Evolutionary conservation across 2,888 invertebrate genomes (phyloP), one percentile per base, ranked within the genome.

Genomic region (Schizotus pectinicornis): DNA sequence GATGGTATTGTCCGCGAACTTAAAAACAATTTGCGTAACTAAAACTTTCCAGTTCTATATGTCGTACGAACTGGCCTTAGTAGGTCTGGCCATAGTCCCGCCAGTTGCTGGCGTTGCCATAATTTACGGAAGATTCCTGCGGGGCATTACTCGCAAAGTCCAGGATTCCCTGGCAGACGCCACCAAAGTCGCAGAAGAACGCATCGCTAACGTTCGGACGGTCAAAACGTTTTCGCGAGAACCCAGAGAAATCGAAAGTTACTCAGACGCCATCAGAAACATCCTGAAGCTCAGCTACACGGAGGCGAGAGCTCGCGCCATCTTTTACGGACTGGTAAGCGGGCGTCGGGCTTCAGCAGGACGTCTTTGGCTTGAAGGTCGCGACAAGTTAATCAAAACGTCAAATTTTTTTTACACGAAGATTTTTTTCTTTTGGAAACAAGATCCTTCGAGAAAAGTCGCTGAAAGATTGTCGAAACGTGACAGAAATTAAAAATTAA

Each of bases 161-260:
- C 89, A 93, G 76, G 92, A 91, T 74, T 80, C 85, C 8, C 79
- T 88, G 38, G 90, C 91, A 0, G 80, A 81, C 33, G 82, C 84
- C 5, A 81, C 83, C 34, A 82, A 94, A 83, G 86, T 92, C 53
- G 95, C 95, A 0, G 96, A 97, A 80, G 97, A 98, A 78, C 89
- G 91, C 70, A 91, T 96, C 64, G 87, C 92, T 7, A 97, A 95
- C 76, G 90, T 98, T 62, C 86, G 94, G 74, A 97, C 97, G 1
- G 97, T 98, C 0, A 91, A 96, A 79, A 89, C 92, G 22, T 96
- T 98, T 78, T 92, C 92, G 9, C 92, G 93, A 71, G 97, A 98
- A 78, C 75, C 82, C 6, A 84, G 84, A 55, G 98, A 98, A 81
- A 84, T 88, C 45, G 75, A 82, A 5, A 78, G 81, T 0, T 98